Base-by-base conservation (phyloP, 2,797 vertebrate species). In the Anguilla megastoma region DNA sequence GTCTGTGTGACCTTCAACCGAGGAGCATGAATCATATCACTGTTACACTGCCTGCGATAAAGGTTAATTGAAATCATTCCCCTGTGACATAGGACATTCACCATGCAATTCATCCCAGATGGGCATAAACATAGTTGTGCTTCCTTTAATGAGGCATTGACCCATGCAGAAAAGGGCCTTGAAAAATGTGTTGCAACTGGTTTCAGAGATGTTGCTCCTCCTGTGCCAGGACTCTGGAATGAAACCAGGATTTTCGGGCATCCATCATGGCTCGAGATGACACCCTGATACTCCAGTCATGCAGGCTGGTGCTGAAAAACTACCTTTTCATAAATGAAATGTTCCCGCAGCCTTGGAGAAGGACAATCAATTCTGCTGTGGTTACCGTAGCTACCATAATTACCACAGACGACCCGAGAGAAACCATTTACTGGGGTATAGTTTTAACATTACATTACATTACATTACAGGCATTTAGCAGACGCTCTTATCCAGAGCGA, bases 51-150 rank as follows among this genome's bases (percentile, higher is more conserved):
- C 41, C 41, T 82, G 90, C 88, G 84, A 92, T 90, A 91, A 92
- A 92, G 90, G 91, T 91, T 92, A 92, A 91, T 91, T 91, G 89
- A 91, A 90, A 87, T 87, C 74, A 80, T 85, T 87, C 87, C 87
- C 74, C 85, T 30, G 85, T 88, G 89, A 90, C 88, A 88, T 90
- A 86, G 74, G 87, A 90, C 76, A 88, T 90, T 48, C 71, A 71
- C 86, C 2, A 41, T 41, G 87, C 89, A 87, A 89, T 89, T 89
- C 82, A 90, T 90, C 87, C 89, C 66, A 36, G 85, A 88, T 86
- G 58, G 89, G 89, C 87, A 85, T 88, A 86, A 48, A 21, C 52
- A 74, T 89, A 79, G 52, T 85, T 85, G 86, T 69, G 56, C 10
- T 69, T 84, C 56, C 86, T 71, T 86, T 76, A 88, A 85, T 92